Evolutionary conservation across 1,140 invertebrate genomes (phyloP), one percentile per base, ranked within the genome.

Genomic region (Centruroides vittatus): DNA sequence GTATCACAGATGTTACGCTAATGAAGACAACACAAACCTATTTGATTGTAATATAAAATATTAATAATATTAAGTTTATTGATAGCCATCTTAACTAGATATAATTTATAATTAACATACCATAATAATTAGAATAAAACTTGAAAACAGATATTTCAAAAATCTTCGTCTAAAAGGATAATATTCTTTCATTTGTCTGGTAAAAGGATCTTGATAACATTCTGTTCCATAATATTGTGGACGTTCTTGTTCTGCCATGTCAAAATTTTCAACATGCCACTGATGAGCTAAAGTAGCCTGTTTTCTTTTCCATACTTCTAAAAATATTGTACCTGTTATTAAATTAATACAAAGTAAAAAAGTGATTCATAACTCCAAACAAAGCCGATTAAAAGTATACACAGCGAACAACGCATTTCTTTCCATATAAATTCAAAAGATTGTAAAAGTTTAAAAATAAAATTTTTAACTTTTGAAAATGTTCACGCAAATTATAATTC

Each of bases 231-330:
- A 67, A 58, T 73, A 76, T 48, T 73, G 67, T n/a, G 76, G 75
- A 57, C 74, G 65, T 62, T 76, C 74, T 34, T 72, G 73, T 65
- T 78, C 74, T 35, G 69, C 70, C 3, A 66, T 62, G 62, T 77
- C 76, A 70, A 73, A 78, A 52, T 74, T 68, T n/a, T 75, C 68
- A 3, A 78, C 76, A 62, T 76, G 71, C 76, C 76, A 78, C 55
- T 75, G 66, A 66, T 73, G 75, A 6, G 76, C 72, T 47, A 76
- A 63, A 4, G 65, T 66, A n/a, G 72, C 70, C 52, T 72, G 70
- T 59, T 72, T 67, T 35, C 75, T 52, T 67, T 76, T 76, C 76
- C 76, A 78, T 3, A 74, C 49, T 65, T 78, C 76, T 48, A 76
- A 67, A 65, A 77, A 77, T 47, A 76, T 63, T 12, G 76, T 76